These are phyloP conservation scores for Papilio elwesi DNA, from an alignment of 2,888 invertebrate genomes.

Conservation along the genomic window DNA sequence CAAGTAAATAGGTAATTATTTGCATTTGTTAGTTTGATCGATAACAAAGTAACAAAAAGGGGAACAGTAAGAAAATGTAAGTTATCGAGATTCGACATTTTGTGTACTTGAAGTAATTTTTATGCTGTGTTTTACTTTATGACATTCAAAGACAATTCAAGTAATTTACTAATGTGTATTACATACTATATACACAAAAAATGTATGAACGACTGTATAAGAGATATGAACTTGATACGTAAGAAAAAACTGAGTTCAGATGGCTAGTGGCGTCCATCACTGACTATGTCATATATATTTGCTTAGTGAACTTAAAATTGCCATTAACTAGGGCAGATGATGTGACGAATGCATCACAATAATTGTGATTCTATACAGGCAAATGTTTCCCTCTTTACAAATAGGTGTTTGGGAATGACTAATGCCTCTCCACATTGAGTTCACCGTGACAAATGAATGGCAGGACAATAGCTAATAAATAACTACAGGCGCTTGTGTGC, in stretches of 20 bases:
- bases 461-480: conserved; percentile 84
- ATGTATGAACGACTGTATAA: no score
- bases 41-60: no score
- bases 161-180: neutral
- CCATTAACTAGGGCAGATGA: neutral
- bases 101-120: no score
- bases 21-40: no score
- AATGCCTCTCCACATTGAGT: conserved; percentile 84
- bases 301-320: neutral
- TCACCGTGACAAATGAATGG: conserved; percentile 84
- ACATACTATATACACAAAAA: neutral
- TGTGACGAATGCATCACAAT: neutral
- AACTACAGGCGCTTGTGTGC: conserved; percentile 79
- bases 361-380: conserved; percentile 44
- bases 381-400: conserved; percentile 77
- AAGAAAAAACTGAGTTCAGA: no score
- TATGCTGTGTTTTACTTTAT: no score
- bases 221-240: no score
- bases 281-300: neutral
- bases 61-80: no score
- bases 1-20: no score
- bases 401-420: conserved; percentile 83
- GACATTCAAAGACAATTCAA: no score
- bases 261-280: neutral
- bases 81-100: no score